These are phyloP conservation scores for Rhinatrema bivittatum DNA, from an alignment of 2,797 vertebrate genomes.

Conservation along the genomic window DNA sequence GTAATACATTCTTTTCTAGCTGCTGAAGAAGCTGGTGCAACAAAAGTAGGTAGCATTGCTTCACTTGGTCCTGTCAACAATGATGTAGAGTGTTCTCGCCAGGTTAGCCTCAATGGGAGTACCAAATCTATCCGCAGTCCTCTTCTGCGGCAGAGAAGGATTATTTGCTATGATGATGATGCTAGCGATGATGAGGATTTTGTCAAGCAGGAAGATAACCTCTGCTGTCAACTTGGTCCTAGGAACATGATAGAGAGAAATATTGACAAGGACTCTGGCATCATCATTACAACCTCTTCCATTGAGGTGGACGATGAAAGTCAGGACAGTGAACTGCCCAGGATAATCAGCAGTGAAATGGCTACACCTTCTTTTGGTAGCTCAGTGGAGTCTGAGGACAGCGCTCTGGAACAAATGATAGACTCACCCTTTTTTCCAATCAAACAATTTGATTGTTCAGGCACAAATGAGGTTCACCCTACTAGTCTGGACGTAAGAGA, in stretches of 20 bases:
- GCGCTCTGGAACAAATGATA: conserved; percentile 1
- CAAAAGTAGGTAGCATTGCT: conserved; percentile 38
- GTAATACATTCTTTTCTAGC: no score
- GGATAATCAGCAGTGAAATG: conserved; percentile 34
- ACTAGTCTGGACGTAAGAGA: conserved; percentile 50
- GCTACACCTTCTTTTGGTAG: conserved; percentile 34
- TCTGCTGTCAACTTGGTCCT: conserved; percentile 34
- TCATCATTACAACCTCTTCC: conserved; percentile 32
- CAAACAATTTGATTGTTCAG: conserved; percentile 41
- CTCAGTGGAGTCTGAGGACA: conserved; percentile 46
- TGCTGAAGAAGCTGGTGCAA: conserved; percentile 41
- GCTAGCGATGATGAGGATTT: conserved; percentile 57
- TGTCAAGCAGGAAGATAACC: conserved; percentile 21
- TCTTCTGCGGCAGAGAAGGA: conserved; percentile 70
- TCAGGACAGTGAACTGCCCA: conserved; percentile 42
- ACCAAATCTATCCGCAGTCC: conserved; percentile 70
- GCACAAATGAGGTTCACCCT: conserved; percentile 26
- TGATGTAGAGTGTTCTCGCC: conserved; percentile 42
- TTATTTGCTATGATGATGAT: conserved; percentile 67
- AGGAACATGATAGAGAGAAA: conserved; percentile 20
- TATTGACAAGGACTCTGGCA: conserved; percentile 32
- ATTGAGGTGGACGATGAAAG: conserved; percentile 45
- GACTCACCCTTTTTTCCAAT: conserved; percentile 55
- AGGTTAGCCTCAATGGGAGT: conserved; percentile 56
- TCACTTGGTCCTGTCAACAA: conserved; percentile 30